Evolutionary conservation across 1,140 invertebrate species (phyloP), one percentile per base, ranked within the genome.

Genomic region (Lethrus apterus): DNA sequence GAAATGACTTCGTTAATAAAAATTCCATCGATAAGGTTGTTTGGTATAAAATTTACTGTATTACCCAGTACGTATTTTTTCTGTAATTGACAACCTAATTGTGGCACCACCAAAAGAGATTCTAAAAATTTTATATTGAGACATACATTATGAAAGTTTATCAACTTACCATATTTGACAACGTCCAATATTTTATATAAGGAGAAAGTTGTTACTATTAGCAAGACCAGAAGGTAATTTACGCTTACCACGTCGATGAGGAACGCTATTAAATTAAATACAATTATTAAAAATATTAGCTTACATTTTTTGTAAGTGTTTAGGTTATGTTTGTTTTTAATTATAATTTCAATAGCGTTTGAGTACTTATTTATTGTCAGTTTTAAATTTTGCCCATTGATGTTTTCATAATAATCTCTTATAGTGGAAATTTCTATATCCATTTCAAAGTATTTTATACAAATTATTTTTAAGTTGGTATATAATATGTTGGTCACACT

Each of bases 1-100:
- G 65, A 68, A 48, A 79, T 75, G 20, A 78, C 76, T 68, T 79
- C 77, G 58, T 78, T 77, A 11, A 79, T 75, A 46, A 77, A 72
- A 44, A 78, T 58, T 58, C 75, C 71, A 41, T 74, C 59, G n/a
- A 79, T 63, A 34, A 59, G 65, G 5, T 69, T 64, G 58, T 69
- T 70, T 31, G 73, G 68, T 53, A 78, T 66, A 52, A 76, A 73
- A 48, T 55, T 65, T 5, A 64, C 59, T 7, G 55, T 65, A 23
- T 64, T 57, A 7, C 62, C 66, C 46, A 67, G 50, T 38, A 63
- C 65, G 47, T 64, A 64, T 44, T 69, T 62, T 40, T 55, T 64
- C 58, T 55, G 58, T 13, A 71, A 70, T 54, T 78, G 75, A 34
- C 75, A 55, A 8, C 74, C 76, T 30, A 78, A 60, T 43, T 70